Evolutionary conservation across 2,797 vertebrate species (phyloP).

Genomic region (Ciconia nigra): DNA sequence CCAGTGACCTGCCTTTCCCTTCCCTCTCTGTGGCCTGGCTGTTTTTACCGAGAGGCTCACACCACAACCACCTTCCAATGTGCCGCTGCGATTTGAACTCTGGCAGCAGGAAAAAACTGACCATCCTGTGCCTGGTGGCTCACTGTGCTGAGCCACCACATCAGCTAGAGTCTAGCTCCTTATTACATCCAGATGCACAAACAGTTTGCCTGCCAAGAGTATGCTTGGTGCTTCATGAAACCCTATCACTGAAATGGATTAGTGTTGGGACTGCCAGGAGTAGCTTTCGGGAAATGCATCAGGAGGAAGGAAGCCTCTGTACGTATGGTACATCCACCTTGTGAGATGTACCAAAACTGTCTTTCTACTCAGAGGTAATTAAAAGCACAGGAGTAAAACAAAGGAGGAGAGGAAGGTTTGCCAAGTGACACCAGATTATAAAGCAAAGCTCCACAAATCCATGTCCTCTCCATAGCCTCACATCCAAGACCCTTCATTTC

Average conservation of each 20-base stretch:
- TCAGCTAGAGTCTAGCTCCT: slow-evolving; percentile 20
- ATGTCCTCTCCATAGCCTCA: background rate
- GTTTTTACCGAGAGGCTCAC: background rate
- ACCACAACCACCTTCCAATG: background rate
- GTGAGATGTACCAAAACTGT: background rate
- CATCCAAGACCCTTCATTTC: background rate
- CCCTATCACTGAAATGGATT: background rate
- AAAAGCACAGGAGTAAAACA: background rate
- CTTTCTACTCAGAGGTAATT: background rate
- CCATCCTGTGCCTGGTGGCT: background rate
- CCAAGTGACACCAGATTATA: background rate
- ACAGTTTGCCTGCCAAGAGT: slow-evolving; percentile 44
- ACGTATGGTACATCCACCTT: background rate
- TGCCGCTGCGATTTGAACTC: slow-evolving; percentile 15
- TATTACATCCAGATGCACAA: slow-evolving; percentile 66
- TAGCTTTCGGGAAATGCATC: background rate
- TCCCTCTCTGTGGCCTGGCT: background rate
- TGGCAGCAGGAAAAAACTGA: background rate
- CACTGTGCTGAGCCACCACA: background rate
- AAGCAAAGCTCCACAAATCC: background rate
- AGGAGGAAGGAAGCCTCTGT: background rate
- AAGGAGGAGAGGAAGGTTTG: background rate
- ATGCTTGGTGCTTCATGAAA: slow-evolving; percentile 31
- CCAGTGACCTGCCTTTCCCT: background rate
- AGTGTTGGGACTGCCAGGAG: background rate